A percentile compares a stretch with the other conserved stretches of the same genome.
phyloP scores from a whole-genome alignment of 2,113 vertebrate species.

The Mohoua ochrocephala region DNA sequence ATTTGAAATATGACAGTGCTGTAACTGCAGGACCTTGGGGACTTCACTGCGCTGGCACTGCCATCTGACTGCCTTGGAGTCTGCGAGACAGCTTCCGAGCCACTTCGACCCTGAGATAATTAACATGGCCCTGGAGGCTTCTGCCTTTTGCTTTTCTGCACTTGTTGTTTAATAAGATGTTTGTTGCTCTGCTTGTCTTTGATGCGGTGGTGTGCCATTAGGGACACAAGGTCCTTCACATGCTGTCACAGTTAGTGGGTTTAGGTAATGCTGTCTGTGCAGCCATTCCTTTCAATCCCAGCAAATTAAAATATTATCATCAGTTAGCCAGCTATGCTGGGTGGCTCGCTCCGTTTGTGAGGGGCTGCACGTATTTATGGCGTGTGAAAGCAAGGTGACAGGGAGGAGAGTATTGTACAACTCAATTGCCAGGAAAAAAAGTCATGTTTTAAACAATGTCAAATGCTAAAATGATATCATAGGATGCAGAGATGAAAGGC shows the following conservation, averaged over 20 bases:
- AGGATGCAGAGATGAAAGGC: neutral
- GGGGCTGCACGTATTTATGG: neutral
- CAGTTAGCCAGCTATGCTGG: slow-evolving; percentile 7
- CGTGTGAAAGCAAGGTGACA: neutral
- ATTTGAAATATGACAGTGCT: slow-evolving; percentile 77
- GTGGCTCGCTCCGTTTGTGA: neutral
- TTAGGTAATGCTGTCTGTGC: neutral
- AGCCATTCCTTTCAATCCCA: neutral
- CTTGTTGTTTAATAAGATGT: slow-evolving; percentile 76
- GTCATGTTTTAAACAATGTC: neutral
- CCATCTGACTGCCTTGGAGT: slow-evolving; percentile 70
- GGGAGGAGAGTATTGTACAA: neutral
- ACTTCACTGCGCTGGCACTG: slow-evolving; percentile 49
- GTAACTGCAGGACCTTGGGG: slow-evolving; percentile 74
- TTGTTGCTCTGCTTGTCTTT: slow-evolving; percentile 58
- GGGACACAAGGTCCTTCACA: slow-evolving; percentile 38
- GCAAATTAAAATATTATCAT: slow-evolving; percentile 51
- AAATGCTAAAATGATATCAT: neutral
- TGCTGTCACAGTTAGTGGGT: slow-evolving; percentile 26
- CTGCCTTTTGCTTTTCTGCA: slow-evolving; percentile 61
- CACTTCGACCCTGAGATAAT: slow-evolving; percentile 77
- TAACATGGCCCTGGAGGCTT: slow-evolving; percentile 73
- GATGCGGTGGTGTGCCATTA: slow-evolving; percentile 35
- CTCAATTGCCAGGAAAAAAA: neutral
- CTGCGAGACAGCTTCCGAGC: slow-evolving; percentile 63